Conservation (phyloP, 1,140 invertebrate species). For the Saccostrea echinata region DNA sequence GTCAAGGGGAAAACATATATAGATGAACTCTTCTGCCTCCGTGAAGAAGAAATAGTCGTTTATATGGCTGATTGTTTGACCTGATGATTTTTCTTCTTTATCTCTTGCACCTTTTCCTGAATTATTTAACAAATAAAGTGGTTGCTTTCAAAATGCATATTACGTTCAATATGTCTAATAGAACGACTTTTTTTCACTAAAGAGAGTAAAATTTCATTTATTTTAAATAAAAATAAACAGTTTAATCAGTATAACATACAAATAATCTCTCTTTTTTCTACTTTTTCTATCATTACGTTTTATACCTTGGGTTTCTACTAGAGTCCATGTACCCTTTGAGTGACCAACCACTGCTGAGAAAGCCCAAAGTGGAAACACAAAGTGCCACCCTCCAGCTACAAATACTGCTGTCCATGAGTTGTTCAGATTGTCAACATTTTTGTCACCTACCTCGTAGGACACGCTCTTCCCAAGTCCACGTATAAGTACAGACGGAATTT, state of each 20-base stretch:
- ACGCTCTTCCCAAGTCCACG: slow-evolving; percentile 90
- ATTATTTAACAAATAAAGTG: background rate
- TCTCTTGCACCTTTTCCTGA: slow-evolving; percentile 52
- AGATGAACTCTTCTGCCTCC: slow-evolving; percentile 69
- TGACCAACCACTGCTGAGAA: slow-evolving; percentile 57
- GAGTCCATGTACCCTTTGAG: slow-evolving; percentile 51
- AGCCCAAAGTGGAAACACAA: slow-evolving; percentile 69
- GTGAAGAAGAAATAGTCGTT: slow-evolving; percentile 74
- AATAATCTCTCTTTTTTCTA: no score
- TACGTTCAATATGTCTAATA: no score
- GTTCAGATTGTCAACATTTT: slow-evolving; percentile 91
- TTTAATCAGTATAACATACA: no score
- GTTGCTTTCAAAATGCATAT: background rate
- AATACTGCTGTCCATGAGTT: slow-evolving; percentile 69
- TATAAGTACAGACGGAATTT: slow-evolving; percentile 98
- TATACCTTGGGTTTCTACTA: slow-evolving; percentile 55
- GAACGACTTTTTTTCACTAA: no score
- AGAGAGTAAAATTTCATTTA: no score
- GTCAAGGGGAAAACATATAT: slow-evolving; percentile 62
- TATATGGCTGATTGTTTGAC: slow-evolving; percentile 30
- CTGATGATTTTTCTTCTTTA: slow-evolving; percentile 50
- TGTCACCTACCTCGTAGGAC: slow-evolving; percentile 93
- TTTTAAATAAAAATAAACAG: no score
- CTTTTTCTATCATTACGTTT: background rate
- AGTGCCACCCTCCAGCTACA: slow-evolving; percentile 65